These are phyloP conservation scores for Suricata suricatta DNA, from an alignment of 2,113 vertebrate genomes.

Conservation along the genomic window DNA sequence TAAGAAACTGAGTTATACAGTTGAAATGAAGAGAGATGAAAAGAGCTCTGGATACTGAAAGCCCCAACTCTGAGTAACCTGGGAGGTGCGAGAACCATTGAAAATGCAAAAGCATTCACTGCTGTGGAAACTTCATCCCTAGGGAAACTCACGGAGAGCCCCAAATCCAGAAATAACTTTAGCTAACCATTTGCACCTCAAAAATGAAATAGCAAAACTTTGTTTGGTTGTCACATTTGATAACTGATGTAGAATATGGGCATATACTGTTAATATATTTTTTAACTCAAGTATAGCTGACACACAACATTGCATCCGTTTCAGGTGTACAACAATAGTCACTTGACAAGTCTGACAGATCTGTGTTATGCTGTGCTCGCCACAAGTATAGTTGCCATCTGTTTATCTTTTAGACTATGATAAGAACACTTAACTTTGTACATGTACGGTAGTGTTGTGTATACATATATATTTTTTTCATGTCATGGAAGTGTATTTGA, in stretches of 20 bases:
- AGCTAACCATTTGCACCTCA: not conserved
- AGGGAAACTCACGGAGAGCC: not conserved
- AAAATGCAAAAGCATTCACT: not conserved
- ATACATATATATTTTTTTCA: not conserved
- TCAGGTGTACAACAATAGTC: not conserved
- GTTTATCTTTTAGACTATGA: not conserved
- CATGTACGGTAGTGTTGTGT: not conserved
- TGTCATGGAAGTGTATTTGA: not conserved
- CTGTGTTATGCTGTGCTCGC: not conserved
- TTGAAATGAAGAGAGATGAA: not conserved
- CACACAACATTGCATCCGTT: not conserved
- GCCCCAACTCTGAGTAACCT: slow-evolving; percentile 16
- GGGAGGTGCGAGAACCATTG: not conserved
- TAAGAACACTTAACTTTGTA: not conserved
- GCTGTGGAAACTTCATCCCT: not conserved
- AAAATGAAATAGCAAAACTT: not conserved
- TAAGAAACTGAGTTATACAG: not conserved
- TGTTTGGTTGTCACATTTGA: not conserved
- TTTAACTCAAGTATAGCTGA: not conserved
- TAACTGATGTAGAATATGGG: not conserved
- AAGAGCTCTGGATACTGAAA: not conserved
- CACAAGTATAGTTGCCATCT: not conserved
- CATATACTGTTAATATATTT: not conserved
- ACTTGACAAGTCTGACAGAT: not conserved
- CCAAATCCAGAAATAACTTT: not conserved